Evolutionary conservation across 2,888 invertebrate species (phyloP).

Genomic region (Melanostoma scalare): DNA sequence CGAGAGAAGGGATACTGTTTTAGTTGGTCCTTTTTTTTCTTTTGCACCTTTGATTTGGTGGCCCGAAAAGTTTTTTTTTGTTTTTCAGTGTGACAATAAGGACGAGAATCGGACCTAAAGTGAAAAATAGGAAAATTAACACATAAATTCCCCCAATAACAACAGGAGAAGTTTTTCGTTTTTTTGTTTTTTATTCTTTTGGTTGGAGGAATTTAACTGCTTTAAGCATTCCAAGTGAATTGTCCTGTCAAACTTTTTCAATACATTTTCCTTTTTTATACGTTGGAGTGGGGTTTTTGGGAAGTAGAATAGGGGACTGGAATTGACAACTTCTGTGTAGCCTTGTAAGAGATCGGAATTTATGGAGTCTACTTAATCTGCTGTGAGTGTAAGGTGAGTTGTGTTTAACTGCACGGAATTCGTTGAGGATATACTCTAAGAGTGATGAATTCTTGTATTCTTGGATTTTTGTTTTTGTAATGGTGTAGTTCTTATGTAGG

Average conservation of each 20-base stretch:
- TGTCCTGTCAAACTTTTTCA: constrained; percentile 77
- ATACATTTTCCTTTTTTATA: constrained; percentile 73
- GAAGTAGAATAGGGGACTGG: no score
- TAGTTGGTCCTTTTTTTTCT: constrained; percentile 33
- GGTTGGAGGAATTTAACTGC: constrained; percentile 64
- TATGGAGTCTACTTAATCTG: no score
- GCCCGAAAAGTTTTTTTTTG: constrained; percentile 57
- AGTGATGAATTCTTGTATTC: no score
- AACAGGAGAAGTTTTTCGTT: constrained; percentile 63
- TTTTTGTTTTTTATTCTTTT: constrained; percentile 48
- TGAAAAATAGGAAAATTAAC: constrained; percentile 78
- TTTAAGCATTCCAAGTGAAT: constrained; percentile 77
- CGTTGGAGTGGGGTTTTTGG: constrained; percentile 7
- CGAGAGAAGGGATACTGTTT: constrained; percentile 33
- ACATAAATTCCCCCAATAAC: constrained; percentile 79
- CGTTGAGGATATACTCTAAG: no score
- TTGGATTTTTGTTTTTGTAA: no score
- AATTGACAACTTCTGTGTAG: no score
- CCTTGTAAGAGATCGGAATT: no score
- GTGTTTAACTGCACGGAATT: no score
- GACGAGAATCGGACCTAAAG: constrained; percentile 71
- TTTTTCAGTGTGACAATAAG: constrained; percentile 31
- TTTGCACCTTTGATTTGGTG: constrained; percentile 52
- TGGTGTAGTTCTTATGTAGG: no score
- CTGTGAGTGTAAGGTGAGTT: no score